phyloP scores from a whole-genome alignment of 1,140 invertebrate species.

The Hydropsyche tenuis region DNA sequence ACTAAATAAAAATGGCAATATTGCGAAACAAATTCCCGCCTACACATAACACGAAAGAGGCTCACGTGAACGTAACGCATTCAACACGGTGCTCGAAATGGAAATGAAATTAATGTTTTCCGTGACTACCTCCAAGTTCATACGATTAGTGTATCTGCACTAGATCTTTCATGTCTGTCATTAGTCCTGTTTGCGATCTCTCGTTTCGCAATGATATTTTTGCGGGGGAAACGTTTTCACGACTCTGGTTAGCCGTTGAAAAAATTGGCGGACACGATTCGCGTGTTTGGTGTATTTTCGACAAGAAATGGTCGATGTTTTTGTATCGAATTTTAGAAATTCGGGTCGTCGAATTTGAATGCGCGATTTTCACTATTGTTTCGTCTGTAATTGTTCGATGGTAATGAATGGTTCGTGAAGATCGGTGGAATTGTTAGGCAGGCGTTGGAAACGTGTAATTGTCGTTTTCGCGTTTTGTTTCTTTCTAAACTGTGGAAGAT shows the following conservation, averaged over 20 bases:
- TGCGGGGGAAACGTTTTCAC: neutral
- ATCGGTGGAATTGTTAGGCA: neutral
- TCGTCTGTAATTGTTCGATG: neutral
- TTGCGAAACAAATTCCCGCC: too few species aligned
- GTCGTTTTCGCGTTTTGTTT: neutral
- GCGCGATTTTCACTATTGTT: slow-evolving; percentile 1
- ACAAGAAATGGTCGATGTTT: neutral
- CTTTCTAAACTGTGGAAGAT: neutral
- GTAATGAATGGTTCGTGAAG: neutral
- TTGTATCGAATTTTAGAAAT: neutral
- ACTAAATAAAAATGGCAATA: too few species aligned
- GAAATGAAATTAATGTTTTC: slow-evolving; percentile 7
- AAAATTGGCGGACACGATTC: too few species aligned
- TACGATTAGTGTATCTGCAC: neutral
- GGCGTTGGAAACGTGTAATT: neutral
- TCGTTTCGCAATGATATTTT: neutral
- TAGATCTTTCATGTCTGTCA: slow-evolving; percentile 9
- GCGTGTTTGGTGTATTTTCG: neutral
- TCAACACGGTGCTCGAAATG: too few species aligned
- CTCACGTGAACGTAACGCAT: too few species aligned
- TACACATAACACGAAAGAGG: too few species aligned
- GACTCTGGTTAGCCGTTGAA: neutral
- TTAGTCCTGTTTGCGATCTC: neutral
- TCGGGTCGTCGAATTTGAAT: neutral
- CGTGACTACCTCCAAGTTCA: neutral